Percentiles rank a stretch among this genome's conserved stretches.
Conservation (phyloP, 2,888 invertebrate species). For the Cephus pulcher region DNA sequence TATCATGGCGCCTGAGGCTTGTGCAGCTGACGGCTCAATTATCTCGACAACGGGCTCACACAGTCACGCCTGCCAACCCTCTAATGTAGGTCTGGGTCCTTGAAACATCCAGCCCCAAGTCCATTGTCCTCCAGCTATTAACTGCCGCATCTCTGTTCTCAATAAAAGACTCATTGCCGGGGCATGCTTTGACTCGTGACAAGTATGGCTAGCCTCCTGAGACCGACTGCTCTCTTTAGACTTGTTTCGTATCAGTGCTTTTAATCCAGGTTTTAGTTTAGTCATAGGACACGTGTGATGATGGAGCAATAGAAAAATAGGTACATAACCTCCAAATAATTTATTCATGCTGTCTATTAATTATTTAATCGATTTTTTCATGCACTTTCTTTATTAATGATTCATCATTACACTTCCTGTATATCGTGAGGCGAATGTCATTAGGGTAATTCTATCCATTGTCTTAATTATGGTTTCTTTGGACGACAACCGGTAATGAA, state of each 20-base stretch:
- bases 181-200: constrained; percentile 56
- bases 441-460: constrained; percentile 34
- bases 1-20: constrained; percentile 55
- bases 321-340: not conserved
- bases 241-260: not conserved
- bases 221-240: not conserved
- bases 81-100: constrained; percentile 33
- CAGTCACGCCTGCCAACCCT: constrained; percentile 56
- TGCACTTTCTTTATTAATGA: not conserved
- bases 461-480: constrained; percentile 27
- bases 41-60: constrained; percentile 57
- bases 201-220: constrained; percentile 13
- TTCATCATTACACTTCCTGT: not conserved
- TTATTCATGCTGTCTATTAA: not conserved
- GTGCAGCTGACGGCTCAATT: constrained; percentile 66
- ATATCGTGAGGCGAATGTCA: constrained; percentile 15
- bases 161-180: constrained; percentile 51
- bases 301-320: not conserved
- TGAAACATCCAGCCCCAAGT: constrained; percentile 51
- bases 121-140: constrained; percentile 59
- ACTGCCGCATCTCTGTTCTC: constrained; percentile 42
- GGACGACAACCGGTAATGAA: constrained; percentile 33
- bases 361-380: not conserved
- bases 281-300: not conserved
- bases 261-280: not conserved